Evolutionary conservation across 2,888 invertebrate species (phyloP).

Genomic region (Napeogenes inachia): DNA sequence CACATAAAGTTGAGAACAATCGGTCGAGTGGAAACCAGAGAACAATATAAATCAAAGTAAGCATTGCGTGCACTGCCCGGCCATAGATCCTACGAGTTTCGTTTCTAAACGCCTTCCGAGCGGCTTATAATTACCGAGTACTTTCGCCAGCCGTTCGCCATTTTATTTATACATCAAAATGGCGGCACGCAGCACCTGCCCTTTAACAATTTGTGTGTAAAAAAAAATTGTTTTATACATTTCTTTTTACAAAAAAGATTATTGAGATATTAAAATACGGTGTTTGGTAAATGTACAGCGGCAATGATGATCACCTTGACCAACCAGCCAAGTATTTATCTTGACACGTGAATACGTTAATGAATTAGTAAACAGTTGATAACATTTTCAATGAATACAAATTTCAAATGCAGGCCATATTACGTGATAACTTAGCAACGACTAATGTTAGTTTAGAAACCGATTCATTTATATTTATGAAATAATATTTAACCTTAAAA

Average conservation of each 20-base stretch:
- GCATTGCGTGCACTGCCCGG: constrained; percentile 68
- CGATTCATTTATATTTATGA: too few species aligned
- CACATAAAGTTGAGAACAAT: constrained; percentile 71
- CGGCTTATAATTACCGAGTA: constrained; percentile 71
- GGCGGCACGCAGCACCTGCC: constrained; percentile 64
- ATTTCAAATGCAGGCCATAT: not conserved
- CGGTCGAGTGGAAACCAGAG: constrained; percentile 68
- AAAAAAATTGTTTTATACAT: not conserved
- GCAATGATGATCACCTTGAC: constrained; percentile 70
- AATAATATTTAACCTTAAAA: too few species aligned
- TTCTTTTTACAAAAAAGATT: not conserved
- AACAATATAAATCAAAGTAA: constrained; percentile 73
- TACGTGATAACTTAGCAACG: not conserved
- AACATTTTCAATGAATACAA: constrained; percentile 9
- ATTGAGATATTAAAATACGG: not conserved
- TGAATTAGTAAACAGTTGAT: constrained; percentile 23
- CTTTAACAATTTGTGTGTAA: not conserved
- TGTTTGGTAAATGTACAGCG: constrained; percentile 41
- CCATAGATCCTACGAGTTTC: constrained; percentile 69
- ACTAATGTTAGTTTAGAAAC: too few species aligned
- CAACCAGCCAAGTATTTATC: constrained; percentile 49
- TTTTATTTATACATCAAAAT: constrained; percentile 75
- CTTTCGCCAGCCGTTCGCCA: constrained; percentile 74
- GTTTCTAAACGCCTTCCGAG: constrained; percentile 54
- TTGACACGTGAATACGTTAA: constrained; percentile 38